phyloP scores from a whole-genome alignment of 2,888 invertebrate species.

The Rotaria macrura region DNA sequence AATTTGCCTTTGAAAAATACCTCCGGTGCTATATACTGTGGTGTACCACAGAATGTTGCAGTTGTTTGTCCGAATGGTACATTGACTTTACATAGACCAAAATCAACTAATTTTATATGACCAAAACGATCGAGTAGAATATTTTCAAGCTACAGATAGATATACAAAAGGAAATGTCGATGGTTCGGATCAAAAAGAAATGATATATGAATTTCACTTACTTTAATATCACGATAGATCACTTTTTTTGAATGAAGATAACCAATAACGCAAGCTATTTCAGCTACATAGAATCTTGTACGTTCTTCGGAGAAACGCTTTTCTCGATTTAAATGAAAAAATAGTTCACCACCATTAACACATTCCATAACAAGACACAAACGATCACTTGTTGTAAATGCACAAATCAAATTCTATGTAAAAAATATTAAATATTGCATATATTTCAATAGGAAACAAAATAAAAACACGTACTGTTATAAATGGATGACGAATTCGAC shows the following conservation, averaged over 20 bases:
- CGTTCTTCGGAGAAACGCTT: constrained; percentile 53
- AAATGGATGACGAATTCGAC: constrained; percentile 93
- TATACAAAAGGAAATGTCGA: too few species aligned
- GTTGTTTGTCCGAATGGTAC: constrained; percentile 38
- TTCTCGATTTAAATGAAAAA: constrained; percentile 26
- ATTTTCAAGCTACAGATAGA: constrained; percentile 31
- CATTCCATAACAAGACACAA: constrained; percentile 33
- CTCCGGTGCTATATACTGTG: constrained; percentile 57
- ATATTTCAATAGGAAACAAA: not conserved
- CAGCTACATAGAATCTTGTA: constrained; percentile 58
- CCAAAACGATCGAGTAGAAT: constrained; percentile 25
- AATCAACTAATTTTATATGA: constrained; percentile 28
- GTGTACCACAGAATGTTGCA: constrained; percentile 56
- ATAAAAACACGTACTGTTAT: constrained; percentile 58
- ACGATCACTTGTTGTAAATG: constrained; percentile 33
- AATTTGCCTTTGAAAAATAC: constrained; percentile 51
- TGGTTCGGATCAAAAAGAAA: too few species aligned
- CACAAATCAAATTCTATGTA: constrained; percentile 24
- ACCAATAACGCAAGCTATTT: constrained; percentile 57
- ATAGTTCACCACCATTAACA: constrained; percentile 34
- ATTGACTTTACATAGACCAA: constrained; percentile 31
- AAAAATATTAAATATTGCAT: not conserved
- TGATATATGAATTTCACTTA: not conserved
- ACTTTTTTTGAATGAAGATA: constrained; percentile 57
- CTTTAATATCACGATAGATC: constrained; percentile 52